Conservation (phyloP, 2,113 vertebrate genomes). For the Sigmodon hispidus region DNA sequence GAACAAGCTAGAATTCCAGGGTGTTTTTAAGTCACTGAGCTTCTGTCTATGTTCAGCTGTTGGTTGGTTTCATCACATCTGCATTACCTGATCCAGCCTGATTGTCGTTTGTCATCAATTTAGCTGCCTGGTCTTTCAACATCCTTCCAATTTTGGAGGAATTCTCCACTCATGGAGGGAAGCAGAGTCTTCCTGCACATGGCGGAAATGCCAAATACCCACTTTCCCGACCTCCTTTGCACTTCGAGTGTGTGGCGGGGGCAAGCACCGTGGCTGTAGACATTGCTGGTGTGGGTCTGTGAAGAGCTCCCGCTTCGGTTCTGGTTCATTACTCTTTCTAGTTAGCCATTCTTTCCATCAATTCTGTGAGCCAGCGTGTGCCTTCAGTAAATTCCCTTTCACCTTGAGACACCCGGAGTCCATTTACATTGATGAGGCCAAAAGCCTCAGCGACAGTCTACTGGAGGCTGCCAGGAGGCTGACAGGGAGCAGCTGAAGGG, state of each 20-base stretch:
- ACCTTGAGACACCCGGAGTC: neutral
- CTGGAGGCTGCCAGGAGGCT: neutral
- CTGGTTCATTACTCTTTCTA: neutral
- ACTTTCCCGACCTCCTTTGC: neutral
- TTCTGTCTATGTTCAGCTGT: neutral
- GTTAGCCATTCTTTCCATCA: neutral
- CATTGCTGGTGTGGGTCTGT: accelerated
- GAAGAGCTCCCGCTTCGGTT: neutral
- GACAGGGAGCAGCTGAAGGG: too few species aligned
- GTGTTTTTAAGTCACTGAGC: neutral
- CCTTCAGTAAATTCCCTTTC: neutral
- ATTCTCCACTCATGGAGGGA: neutral
- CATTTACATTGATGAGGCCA: neutral
- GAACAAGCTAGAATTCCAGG: neutral
- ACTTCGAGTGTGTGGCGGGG: neutral
- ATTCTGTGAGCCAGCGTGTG: neutral
- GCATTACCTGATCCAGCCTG: neutral
- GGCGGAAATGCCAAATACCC: neutral
- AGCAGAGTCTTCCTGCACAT: neutral
- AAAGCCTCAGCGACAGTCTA: neutral
- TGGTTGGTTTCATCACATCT: neutral
- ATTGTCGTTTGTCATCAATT: neutral
- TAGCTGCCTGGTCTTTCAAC: neutral
- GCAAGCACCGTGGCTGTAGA: accelerated
- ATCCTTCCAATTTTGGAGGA: neutral